Base-by-base conservation (phyloP, 2,888 invertebrate genomes). In the Microchrysa polita region DNA sequence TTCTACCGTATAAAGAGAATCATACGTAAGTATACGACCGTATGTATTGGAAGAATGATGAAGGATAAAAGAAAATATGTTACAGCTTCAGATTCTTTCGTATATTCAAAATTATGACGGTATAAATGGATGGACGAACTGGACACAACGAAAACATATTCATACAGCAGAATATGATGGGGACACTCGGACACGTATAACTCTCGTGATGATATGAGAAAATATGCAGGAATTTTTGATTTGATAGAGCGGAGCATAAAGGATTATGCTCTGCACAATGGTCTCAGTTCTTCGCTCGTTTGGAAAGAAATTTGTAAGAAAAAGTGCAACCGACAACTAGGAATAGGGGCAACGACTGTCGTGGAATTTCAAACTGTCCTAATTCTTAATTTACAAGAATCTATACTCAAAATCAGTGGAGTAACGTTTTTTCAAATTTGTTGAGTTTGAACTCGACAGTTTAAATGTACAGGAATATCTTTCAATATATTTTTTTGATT, bases 141-240 rank as follows among this genome's bases (percentile, higher is more conserved):
- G n/a, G n/a, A n/a, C n/a, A n/a, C n/a, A n/a, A n/a, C n/a, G n/a
- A n/a, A n/a, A n/a, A n/a, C 20, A 16, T 22, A 65, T n/a, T 42
- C 16, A 44, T 57, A 72, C 42, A 7, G 27, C 53, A 34, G 55
- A 20, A 12, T 69, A 71, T 67, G n/a, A n/a, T n/a, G n/a, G n/a
- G n/a, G n/a, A n/a, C 72, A 72, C 74, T 67, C 75, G 65, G 72
- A 74, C 75, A 75, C 75, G 75, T 75, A 75, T n/a, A 72, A 75
- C 67, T 75, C n/a, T n/a, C n/a, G 65, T 71, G 67, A 69, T 42
- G 74, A 75, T 72, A 75, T 74, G 75, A 73, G 67, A 75, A 34
- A 34, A 75, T 75, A 75, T 75, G 75, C 75, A 75, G 72, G 75
- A 75, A 75, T 73, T 69, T 67, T 73, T 57, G 73, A 69, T 75